Evolutionary conservation across 2,888 invertebrate genomes (phyloP).

Genomic region (Congeria kusceri): DNA sequence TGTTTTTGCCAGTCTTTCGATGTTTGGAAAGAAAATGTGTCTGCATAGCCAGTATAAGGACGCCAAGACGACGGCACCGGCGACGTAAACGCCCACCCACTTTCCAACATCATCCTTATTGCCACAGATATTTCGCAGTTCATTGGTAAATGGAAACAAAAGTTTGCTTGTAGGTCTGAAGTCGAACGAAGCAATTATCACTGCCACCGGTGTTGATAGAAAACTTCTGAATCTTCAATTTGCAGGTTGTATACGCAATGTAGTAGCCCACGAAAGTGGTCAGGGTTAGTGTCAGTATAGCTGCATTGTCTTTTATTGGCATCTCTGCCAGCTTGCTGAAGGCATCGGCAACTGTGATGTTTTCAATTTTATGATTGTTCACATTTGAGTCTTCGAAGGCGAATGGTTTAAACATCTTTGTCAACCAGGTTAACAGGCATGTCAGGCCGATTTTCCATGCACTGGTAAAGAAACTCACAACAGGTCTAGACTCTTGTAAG

Average conservation of each 20-base stretch:
- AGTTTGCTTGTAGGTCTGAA: conserved; percentile 28
- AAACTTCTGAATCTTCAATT: conserved; percentile 85
- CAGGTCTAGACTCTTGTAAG: conserved; percentile 64
- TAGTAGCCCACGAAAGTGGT: conserved; percentile 81
- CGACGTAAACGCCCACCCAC: conserved; percentile 45
- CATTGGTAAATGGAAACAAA: conserved; percentile 42
- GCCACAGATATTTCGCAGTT: conserved; percentile 24
- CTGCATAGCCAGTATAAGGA: conserved; percentile 80
- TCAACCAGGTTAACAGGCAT: conserved; percentile 38
- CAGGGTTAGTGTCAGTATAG: conserved; percentile 59
- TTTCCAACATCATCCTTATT: not conserved
- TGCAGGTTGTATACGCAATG: conserved; percentile 86
- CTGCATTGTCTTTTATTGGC: conserved; percentile 37
- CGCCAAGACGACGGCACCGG: conserved; percentile 72
- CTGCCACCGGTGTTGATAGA: conserved; percentile 83
- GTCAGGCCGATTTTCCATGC: conserved; percentile 60
- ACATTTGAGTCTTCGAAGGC: conserved; percentile 4
- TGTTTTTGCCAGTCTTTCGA: conserved; percentile 79
- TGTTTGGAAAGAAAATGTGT: conserved; percentile 80
- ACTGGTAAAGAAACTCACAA: conserved; percentile 52
- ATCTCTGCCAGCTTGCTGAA: conserved; percentile 24
- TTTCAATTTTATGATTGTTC: conserved; percentile 18
- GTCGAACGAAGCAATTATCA: conserved; percentile 49
- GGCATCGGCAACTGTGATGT: conserved; percentile 23
- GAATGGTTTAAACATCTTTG: conserved; percentile 12